These are phyloP conservation scores for Halocynthia roretzi DNA, from an alignment of 23 tunicate species.

Conservation along the genomic window DNA sequence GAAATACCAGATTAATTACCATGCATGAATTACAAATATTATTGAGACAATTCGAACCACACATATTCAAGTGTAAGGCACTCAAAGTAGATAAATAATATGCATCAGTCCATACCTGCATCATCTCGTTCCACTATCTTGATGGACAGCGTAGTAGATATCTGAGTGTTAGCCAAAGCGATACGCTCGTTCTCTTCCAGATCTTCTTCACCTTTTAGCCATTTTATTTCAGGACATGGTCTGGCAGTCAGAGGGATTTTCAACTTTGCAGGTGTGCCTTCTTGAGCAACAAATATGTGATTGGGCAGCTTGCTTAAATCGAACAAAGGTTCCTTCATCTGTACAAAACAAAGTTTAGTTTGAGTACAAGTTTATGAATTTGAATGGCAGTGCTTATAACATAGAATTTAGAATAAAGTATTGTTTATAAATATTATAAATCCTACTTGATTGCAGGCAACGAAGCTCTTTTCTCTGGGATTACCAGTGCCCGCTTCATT, in stretches of 20 bases:
- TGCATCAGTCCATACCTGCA: constrained; percentile 33
- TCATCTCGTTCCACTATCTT: constrained; percentile 63
- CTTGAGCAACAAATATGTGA: constrained; percentile 56
- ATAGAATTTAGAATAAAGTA: no score
- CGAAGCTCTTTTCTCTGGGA: constrained; percentile 64
- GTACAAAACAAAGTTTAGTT: no score
- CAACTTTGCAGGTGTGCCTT: constrained; percentile 68
- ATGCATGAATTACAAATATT: no score
- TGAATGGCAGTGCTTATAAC: no score
- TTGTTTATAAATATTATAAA: background rate
- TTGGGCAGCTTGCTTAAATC: constrained; percentile 32
- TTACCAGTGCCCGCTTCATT: constrained; percentile 12
- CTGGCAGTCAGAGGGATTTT: constrained; percentile 62
- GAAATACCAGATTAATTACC: background rate
- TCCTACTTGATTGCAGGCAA: constrained; percentile 57
- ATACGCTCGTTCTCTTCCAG: constrained; percentile 39
- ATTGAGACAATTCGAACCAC: background rate
- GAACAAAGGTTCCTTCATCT: constrained; percentile 19
- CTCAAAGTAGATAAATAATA: background rate
- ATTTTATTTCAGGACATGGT: constrained; percentile 61
- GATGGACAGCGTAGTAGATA: constrained; percentile 58
- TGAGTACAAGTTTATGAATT: no score
- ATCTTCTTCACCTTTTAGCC: constrained; percentile 43
- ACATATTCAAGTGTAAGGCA: background rate
- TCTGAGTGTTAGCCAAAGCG: constrained; percentile 38